A percentile compares a stretch with the other conserved stretches of the same genome.
Conservation (phyloP, 2,888 invertebrate species). For the Eubasilissa splendida region DNA sequence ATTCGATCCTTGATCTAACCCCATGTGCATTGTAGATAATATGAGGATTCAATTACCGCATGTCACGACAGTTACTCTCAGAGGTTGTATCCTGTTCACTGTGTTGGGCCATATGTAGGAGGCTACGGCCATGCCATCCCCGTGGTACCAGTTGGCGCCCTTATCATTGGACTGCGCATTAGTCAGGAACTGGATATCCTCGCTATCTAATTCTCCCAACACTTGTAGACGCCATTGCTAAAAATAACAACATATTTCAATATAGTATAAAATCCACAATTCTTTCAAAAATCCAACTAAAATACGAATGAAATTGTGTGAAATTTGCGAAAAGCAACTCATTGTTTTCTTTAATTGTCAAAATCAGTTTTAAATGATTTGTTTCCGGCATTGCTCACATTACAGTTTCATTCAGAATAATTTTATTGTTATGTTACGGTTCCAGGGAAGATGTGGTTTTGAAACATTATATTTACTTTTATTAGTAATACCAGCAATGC, state of each 20-base stretch:
- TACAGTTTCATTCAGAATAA: too few relatives aligned
- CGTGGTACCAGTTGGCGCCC: conserved; percentile 43
- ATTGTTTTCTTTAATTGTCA: too few relatives aligned
- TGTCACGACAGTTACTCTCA: conserved; percentile 31
- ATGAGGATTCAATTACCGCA: conserved; percentile 30
- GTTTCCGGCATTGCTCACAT: too few relatives aligned
- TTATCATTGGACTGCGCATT: conserved; percentile 65
- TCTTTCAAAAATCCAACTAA: too few relatives aligned
- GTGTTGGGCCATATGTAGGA: conserved; percentile 37
- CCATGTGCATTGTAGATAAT: too few relatives aligned
- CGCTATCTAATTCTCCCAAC: conserved; percentile 65
- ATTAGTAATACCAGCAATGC: background rate
- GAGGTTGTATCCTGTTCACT: conserved; percentile 1
- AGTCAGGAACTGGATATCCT: conserved; percentile 69
- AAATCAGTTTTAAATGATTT: too few relatives aligned
- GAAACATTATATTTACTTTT: background rate
- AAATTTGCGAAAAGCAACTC: too few relatives aligned
- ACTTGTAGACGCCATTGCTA: conserved; percentile 72
- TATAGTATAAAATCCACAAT: too few relatives aligned
- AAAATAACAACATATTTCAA: conserved; percentile 46
- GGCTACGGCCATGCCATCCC: conserved; percentile 52
- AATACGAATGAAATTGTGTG: too few relatives aligned
- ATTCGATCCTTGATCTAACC: too few relatives aligned
- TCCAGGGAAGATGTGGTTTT: too few relatives aligned
- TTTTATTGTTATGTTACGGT: too few relatives aligned